These are phyloP conservation scores for Augochlora pura DNA, from an alignment of 1,140 invertebrate species.

Conservation along the genomic window DNA sequence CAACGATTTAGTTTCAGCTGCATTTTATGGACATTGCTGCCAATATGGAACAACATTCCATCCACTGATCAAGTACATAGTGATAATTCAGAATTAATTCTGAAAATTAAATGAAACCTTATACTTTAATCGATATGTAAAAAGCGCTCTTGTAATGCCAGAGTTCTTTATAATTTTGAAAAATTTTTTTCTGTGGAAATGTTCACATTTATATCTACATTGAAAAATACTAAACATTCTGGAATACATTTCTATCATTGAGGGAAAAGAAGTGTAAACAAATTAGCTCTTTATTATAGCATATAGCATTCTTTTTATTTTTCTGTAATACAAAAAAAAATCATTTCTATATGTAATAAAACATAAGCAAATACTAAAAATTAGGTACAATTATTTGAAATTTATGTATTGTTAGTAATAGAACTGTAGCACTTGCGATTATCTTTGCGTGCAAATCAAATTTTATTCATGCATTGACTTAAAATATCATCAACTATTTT, in stretches of 20 bases:
- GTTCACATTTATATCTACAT: not conserved
- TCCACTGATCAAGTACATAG: slow-evolving; percentile 34
- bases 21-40: slow-evolving; percentile 36
- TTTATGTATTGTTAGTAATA: too few species aligned
- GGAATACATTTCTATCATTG: slow-evolving; percentile 57
- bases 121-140: not conserved
- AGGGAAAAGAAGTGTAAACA: slow-evolving; percentile 54
- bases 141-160: slow-evolving; percentile 23
- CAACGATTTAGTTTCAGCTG: slow-evolving; percentile 57
- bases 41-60: slow-evolving; percentile 51
- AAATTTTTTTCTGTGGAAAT: not conserved
- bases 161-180: slow-evolving; percentile 1
- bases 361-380: not conserved
- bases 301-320: slow-evolving; percentile 25
- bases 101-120: not conserved
- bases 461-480: not conserved
- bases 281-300: slow-evolving; percentile 17
- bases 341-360: not conserved
- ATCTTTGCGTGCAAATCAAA: not conserved
- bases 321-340: slow-evolving; percentile 7
- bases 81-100: slow-evolving; percentile 23
- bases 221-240: not conserved
- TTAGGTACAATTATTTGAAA: not conserved
- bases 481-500: slow-evolving; percentile 19
- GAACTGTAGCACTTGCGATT: not conserved